Percentiles rank a stretch among this genome's conserved stretches.
Conservation (phyloP, 2,888 invertebrate genomes). For the Dysmachus trigonus region DNA sequence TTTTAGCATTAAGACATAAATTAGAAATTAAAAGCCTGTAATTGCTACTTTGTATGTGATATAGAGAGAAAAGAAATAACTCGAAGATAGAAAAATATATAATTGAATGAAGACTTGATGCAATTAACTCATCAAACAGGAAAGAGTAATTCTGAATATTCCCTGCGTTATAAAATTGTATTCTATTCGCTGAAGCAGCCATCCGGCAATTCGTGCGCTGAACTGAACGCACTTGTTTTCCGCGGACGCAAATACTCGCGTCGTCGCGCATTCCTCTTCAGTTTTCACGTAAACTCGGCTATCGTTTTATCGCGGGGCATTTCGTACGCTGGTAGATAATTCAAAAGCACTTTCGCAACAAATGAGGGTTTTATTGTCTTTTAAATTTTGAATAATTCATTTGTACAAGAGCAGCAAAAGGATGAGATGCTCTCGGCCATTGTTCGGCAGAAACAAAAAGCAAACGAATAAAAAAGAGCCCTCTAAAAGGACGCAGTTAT, state of each 20-base stretch:
- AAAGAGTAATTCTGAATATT: not conserved
- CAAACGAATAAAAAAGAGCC: constrained; percentile 3
- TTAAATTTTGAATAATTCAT: constrained; percentile 18
- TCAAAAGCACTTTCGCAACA: not conserved
- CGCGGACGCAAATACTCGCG: not conserved
- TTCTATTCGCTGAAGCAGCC: not conserved
- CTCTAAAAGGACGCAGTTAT: not conserved
- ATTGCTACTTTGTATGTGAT: not conserved
- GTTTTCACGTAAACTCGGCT: not conserved
- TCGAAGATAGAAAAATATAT: not conserved
- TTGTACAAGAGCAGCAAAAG: not conserved
- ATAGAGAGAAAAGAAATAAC: no score
- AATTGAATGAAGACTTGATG: not conserved
- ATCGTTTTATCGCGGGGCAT: not conserved
- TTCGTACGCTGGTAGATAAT: not conserved
- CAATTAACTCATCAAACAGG: not conserved
- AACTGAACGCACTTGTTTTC: not conserved
- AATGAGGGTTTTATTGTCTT: constrained; percentile 23
- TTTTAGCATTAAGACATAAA: not conserved
- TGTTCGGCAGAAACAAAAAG: not conserved
- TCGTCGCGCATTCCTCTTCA: not conserved
- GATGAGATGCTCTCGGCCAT: not conserved
- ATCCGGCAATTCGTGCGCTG: not conserved
- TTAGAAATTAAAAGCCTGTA: not conserved
- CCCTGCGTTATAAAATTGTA: not conserved